Evolutionary conservation across 30 jellyfish, hydroid and myxozoan genomes (phyloP), one percentile per base, ranked within the genome.

Genomic region (Aurelia coerulea): DNA sequence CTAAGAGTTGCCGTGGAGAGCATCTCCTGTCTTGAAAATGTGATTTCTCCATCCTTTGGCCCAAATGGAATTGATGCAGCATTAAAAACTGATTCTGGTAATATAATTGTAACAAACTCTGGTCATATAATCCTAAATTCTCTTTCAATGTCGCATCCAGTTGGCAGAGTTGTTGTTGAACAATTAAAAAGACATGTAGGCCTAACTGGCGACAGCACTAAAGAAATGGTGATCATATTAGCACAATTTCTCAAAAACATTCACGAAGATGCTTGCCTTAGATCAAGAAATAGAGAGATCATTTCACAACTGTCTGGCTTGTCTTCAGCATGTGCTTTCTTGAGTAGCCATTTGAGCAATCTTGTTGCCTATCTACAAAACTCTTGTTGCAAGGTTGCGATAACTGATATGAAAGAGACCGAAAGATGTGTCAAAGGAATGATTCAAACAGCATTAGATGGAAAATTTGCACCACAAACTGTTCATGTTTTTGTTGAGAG

Each of bases 61-160:
- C 96, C 96, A 13, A 65, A 73, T 56, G 96, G 96, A n/a, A 70
- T 68, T 16, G 96, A 88, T 19, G 75, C 73, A 10, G 96, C 96
- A n/a, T 46, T 88, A 41, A 69, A 80, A 54, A 68, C 91, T 2
- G 82, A 79, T 15, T 13, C 88, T 53, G 96, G 96, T 34, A 77
- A 82, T 71, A 68, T 88, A 13, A n/a, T 88, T 3, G 83, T 79
- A 17, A 88, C 96, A 5, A 88, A 88, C 23, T 75, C 90, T 41
- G 96, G 96, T 17, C 74, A 66, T 31, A 14, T 35, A 8, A 76
- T 76, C 19, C 1, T 86, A 37, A 66, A 86, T 31, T 76, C 95
- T 29, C 60, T 86, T 29, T 67, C 81, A 33, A 29, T 76, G 81
- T 37, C 95, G 18, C 89, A 86, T 62, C 90, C 87, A 49, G 39